phyloP scores from a whole-genome alignment of 2,888 invertebrate species.

The Eledone cirrhosa region DNA sequence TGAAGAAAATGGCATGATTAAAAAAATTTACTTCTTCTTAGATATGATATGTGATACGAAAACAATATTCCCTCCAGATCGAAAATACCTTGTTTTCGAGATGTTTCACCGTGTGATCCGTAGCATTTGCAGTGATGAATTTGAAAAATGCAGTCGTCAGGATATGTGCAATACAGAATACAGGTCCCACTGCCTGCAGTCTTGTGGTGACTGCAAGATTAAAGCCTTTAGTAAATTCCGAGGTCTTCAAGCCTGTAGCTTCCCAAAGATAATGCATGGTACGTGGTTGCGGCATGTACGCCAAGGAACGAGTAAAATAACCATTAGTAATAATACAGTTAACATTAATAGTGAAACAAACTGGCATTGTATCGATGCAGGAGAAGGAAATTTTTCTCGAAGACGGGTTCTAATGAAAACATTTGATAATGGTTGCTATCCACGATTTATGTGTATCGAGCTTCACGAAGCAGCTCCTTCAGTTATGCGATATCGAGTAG shows the following conservation, averaged over 20 bases:
- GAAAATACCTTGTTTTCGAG: constrained; percentile 37
- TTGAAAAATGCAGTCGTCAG: constrained; percentile 44
- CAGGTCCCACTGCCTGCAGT: constrained; percentile 38
- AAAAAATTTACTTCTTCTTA: constrained; percentile 47
- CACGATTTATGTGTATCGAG: constrained; percentile 55
- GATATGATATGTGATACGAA: constrained; percentile 52
- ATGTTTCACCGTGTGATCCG: constrained; percentile 36
- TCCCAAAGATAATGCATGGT: constrained; percentile 48
- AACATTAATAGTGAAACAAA: constrained; percentile 31
- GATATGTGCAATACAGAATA: constrained; percentile 42
- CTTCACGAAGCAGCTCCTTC: constrained; percentile 47
- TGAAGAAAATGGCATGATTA: constrained; percentile 42
- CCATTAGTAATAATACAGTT: constrained; percentile 36
- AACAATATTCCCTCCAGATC: constrained; percentile 29
- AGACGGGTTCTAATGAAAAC: constrained; percentile 44
- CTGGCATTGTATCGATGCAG: constrained; percentile 39
- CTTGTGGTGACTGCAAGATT: constrained; percentile 39
- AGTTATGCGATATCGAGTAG: constrained; percentile 50
- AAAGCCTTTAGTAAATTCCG: not conserved
- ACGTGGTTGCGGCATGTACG: constrained; percentile 42
- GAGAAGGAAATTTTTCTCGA: constrained; percentile 34
- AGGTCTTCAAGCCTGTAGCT: constrained; percentile 30
- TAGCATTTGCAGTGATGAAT: constrained; percentile 51
- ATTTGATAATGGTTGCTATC: constrained; percentile 58
- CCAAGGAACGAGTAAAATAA: constrained; percentile 32